Percentiles rank a stretch among this genome's conserved stretches.
Conservation (phyloP, 2,113 vertebrate species). For the Toxotes chatareus region DNA sequence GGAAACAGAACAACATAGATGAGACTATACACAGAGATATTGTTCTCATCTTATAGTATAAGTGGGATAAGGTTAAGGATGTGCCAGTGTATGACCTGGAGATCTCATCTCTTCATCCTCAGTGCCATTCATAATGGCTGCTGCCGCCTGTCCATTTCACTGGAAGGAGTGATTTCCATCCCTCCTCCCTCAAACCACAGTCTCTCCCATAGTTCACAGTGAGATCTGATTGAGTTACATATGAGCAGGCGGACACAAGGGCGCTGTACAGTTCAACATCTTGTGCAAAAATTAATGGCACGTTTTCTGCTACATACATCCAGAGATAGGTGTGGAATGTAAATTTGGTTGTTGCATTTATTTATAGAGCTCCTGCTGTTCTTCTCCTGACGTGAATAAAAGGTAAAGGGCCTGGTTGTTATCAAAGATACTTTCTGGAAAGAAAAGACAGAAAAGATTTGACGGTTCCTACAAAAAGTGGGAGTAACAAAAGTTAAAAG, state of each 20-base stretch:
- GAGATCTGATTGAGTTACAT: conserved; percentile 68
- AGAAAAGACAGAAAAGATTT: conserved; percentile 65
- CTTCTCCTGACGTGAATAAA: conserved; percentile 66
- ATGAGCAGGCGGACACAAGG: conserved; percentile 60
- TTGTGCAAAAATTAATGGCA: conserved; percentile 77
- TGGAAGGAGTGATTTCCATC: conserved; percentile 35
- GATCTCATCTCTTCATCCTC: conserved; percentile 66
- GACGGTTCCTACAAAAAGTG: conserved; percentile 75
- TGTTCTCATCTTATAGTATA: conserved; percentile 72
- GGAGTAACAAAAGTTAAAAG: conserved; percentile 83
- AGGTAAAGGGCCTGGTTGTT: conserved; percentile 58
- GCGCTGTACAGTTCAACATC: conserved; percentile 71
- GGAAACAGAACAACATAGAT: conserved; percentile 83
- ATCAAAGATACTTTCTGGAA: conserved; percentile 75
- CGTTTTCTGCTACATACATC: conserved; percentile 83
- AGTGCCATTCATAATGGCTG: conserved; percentile 66
- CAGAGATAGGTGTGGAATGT: conserved; percentile 77
- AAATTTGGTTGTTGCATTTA: conserved; percentile 72
- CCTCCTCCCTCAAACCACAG: conserved; percentile 24
- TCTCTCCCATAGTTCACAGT: conserved; percentile 64
- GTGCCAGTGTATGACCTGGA: conserved; percentile 58
- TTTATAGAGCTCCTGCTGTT: conserved; percentile 59
- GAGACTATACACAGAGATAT: conserved; percentile 78
- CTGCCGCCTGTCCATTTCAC: conserved; percentile 41
- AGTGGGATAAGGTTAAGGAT: conserved; percentile 64